Evolutionary conservation across 2,113 vertebrate species (phyloP), one percentile per base, ranked within the genome.

Genomic region (Kobus ellipsiprymnus): DNA sequence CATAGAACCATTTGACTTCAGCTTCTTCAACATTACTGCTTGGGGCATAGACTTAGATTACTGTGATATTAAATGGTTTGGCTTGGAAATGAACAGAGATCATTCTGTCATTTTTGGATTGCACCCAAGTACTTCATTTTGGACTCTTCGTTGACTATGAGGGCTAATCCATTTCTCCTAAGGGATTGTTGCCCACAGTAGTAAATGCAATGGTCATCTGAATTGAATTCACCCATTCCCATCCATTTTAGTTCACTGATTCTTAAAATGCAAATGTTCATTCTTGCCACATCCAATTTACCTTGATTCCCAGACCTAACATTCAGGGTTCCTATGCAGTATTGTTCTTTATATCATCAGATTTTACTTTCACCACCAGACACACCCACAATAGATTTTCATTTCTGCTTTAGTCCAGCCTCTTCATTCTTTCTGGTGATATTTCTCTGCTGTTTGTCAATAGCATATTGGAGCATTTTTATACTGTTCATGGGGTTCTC

Each of bases 361-460:
- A 40, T 40, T 71, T 40, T 71, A 71, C n/a, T 71, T 40, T 71
- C 5, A 12, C 67, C n/a, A 71, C 67, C 67, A 40, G n/a, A 40
- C n/a, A 71, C 5, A 40, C 12, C 10, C 67, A 40, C 5, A 71
- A 23, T 12, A 40, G n/a, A 71, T 23, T 23, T 71, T 23, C 19
- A 23, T 23, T 71, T 71, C n/a, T 40, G 19, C n/a, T 40, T 40
- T 71, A 71, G n/a, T 40, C 67, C 19, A 71, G 67, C n/a, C n/a
- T 40, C n/a, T 12, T 71, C 19, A 40, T 71, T 67, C n/a, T 40
- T 71, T 71, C n/a, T 40, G n/a, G 67, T 0, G 0, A 23, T 71
- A 71, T 40, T 71, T 71, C 19, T 71, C 19, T 71, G 19, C n/a
- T 71, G 1, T 71, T 71, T 71, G n/a, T 71, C 67, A 71, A 12